These are phyloP conservation scores for Panonychus citri DNA, from an alignment of 1,140 invertebrate genomes.

Conservation along the genomic window DNA sequence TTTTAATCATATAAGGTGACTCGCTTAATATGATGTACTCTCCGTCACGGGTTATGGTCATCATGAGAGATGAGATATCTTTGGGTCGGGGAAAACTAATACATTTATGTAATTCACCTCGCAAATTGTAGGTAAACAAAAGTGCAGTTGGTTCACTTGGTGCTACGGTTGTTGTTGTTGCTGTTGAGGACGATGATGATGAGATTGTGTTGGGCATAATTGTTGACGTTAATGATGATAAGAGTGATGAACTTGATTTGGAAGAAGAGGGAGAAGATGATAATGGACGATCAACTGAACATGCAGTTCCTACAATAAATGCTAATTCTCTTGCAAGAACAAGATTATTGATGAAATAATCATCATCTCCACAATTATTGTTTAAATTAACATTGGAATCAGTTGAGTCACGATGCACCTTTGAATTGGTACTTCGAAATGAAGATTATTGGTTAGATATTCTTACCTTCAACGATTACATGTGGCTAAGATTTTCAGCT, in stretches of 20 bases:
- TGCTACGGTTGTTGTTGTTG: neutral
- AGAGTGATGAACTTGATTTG: too few relatives aligned
- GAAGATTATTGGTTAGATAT: neutral
- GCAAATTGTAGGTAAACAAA: conserved; percentile 10
- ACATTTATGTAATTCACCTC: conserved; percentile 1
- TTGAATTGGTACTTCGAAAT: too few relatives aligned
- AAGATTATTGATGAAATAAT: conserved; percentile 9
- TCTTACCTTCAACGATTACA: too few relatives aligned
- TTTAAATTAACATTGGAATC: too few relatives aligned
- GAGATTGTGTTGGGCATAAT: too few relatives aligned
- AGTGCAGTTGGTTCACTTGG: neutral
- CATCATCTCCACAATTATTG: neutral
- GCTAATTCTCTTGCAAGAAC: conserved; percentile 8
- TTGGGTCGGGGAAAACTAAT: neutral
- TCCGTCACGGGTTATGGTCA: conserved; percentile 45
- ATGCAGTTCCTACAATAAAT: conserved; percentile 10
- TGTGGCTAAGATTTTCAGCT: too few relatives aligned
- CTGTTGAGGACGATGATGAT: too few relatives aligned
- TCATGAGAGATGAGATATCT: neutral
- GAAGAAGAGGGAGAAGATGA: too few relatives aligned
- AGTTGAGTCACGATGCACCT: neutral
- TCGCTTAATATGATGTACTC: conserved; percentile 86
- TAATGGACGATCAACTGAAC: too few relatives aligned
- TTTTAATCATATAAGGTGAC: conserved; percentile 74
- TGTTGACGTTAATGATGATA: too few relatives aligned